phyloP scores from a whole-genome alignment of 2,888 invertebrate species.

The Tipula helvola region DNA sequence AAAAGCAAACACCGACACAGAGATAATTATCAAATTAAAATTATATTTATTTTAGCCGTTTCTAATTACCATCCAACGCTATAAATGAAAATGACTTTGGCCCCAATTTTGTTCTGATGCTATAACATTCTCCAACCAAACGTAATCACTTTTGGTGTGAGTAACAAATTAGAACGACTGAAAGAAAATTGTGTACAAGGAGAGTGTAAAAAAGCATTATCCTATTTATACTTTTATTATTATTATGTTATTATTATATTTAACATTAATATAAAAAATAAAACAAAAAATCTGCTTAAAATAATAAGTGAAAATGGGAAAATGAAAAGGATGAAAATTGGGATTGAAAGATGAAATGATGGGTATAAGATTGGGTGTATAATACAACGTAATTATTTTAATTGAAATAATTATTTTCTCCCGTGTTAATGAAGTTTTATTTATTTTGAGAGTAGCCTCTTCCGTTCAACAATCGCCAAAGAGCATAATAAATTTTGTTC shows the following conservation, averaged over 20 bases:
- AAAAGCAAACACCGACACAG: not conserved
- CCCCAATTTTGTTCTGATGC: not conserved
- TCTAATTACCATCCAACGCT: not conserved
- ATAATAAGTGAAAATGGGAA: not conserved
- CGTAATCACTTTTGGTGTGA: not conserved
- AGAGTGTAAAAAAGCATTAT: not conserved
- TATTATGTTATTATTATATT: not conserved
- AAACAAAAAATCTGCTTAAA: not conserved
- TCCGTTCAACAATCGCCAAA: not conserved
- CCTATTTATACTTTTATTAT: not conserved
- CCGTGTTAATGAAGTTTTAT: not conserved
- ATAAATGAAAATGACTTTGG: not conserved
- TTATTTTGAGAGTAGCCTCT: not conserved
- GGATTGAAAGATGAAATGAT: slow-evolving; percentile 4
- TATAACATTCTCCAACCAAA: not conserved
- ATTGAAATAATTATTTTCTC: not conserved
- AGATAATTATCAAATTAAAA: not conserved
- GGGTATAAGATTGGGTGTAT: not conserved
- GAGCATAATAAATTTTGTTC: not conserved
- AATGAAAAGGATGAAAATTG: not conserved
- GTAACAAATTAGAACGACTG: not conserved
- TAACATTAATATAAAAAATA: not conserved
- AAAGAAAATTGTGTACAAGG: not conserved
- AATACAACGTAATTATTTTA: not conserved
- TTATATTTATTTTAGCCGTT: not conserved